phyloP scores from a whole-genome alignment of 30 jellyfish, hydroid and myxozoan species.

The Haliclystus octoradiatus region DNA sequence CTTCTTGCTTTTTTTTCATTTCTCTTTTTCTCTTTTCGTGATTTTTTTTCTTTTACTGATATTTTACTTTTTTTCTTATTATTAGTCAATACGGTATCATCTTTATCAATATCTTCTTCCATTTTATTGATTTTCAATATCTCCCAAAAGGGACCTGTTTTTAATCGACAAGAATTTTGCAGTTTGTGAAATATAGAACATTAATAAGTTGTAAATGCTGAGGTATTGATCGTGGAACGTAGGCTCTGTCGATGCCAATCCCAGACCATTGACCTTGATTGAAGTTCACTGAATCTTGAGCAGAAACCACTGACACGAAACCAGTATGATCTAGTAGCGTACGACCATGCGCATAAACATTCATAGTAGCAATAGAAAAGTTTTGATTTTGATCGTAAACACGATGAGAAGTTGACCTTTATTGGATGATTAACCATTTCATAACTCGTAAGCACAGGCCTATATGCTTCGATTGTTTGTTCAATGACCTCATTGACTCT shows the following conservation, averaged over 20 bases:
- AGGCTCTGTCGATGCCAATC: not conserved
- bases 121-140: not conserved
- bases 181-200: not conserved
- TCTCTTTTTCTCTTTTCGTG: not conserved
- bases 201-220: not conserved
- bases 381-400: not conserved
- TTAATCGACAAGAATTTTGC: too few relatives aligned
- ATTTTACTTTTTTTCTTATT: not conserved
- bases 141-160: too few relatives aligned
- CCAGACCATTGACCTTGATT: not conserved
- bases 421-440: too few relatives aligned
- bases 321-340: not conserved
- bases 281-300: not conserved
- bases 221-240: not conserved
- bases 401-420: not conserved
- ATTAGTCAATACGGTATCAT: not conserved
- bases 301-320: not conserved
- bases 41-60: not conserved
- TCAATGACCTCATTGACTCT: too few relatives aligned
- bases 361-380: not conserved
- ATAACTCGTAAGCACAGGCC: too few relatives aligned
- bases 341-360: not conserved
- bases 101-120: not conserved
- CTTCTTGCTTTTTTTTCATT: not conserved
- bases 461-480: too few relatives aligned